Base-by-base conservation (phyloP, 2,888 invertebrate genomes). In the Empis stercorea region DNA sequence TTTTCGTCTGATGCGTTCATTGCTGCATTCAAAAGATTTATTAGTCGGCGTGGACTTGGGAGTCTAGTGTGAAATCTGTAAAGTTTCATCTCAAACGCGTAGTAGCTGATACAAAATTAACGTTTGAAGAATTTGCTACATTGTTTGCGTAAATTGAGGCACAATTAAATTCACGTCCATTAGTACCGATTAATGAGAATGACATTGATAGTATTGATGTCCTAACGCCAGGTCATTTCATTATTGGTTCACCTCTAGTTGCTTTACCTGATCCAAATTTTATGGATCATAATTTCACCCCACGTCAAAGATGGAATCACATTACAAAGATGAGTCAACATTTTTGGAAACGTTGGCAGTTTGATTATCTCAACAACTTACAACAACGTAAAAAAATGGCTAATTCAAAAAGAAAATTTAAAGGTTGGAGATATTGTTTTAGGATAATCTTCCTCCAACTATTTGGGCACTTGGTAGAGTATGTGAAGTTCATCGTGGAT, bases 71-170 rank as follows among this genome's bases (percentile, higher is more conserved):
- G 2, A 57, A 58, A 44, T 53, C 53, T 2, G 50, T 55, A 10
- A 63, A 61, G 46, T 48, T 44, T 46, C 60, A 60, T 44, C 44
- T 61, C 7, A 48, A 51, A 16, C 45, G 56, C 15, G 48, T 56
- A 3, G 41, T 58, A 7, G 56, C 57, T 10, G 47, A 52, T 11
- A 13, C 37, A 11, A 48, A 36, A 13, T 44, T 60, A 11, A 57
- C 54, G 2, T 56, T 50, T 40, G 56, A 59, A 49, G 57, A 63
- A 46, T 49, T 59, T 23, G 23, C 48, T n/a, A 61, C 58, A 4
- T 11, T 58, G 1, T 14, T 55, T 2, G 43, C 46, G 11, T 55
- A 57, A 48, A 53, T 59, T 23, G 57, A 59, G 47, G 56, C 56
- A 2, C 45, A 52, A 14, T 36, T 59, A 2, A 59, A 59, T 45